Base-by-base conservation (phyloP, 1,140 invertebrate species). In the Druon quercuslanigerum region DNA sequence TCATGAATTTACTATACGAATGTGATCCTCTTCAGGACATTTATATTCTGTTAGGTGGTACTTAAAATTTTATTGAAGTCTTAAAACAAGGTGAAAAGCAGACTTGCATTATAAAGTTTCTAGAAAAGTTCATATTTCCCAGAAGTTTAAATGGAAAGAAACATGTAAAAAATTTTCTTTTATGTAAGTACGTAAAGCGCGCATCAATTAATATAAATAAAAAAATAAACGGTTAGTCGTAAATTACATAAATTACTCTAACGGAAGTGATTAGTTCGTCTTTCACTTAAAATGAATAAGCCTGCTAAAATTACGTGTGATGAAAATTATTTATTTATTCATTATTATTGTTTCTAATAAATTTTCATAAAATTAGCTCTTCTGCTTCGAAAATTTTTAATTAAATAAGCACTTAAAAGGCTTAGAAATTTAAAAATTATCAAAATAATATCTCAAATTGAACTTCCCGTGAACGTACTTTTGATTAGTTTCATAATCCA, bases 191-290 rank as follows among this genome's bases (percentile, higher is more conserved):
- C 33, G 13, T 66, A 33, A 40, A 40, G 57, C 20, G 57, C 14
- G 6, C 16, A n/a, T 54, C 16, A 54, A 6, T 54, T 8, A 54
- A 17, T 54, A 17, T 54, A 17, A 54, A 54, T 54, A 17, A 6
- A 17, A 54, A 54, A 54, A 54, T n/a, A n/a, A 66, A 66, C 0
- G 13, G 13, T 66, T 66, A 66, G 25, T 40, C 57, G 46, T 40
- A 40, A 40, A 33, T 66, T 66, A 66, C 57, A 66, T 66, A 66
- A 66, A 66, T 66, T 66, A 66, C 60, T 13, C 60, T 33, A 66
- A 46, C 60, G 60, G 60, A 66, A 66, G 16, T 20, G 25, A 66
- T 66, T 66, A 66, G 6, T 66, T 66, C n/a, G 46, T 66, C 33
- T 66, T 66, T 33, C 33, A 46, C 7, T 66, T 66, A 46, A 66